Evolutionary conservation across 2,797 vertebrate genomes (phyloP).

Genomic region (Dermochelys coriacea): DNA sequence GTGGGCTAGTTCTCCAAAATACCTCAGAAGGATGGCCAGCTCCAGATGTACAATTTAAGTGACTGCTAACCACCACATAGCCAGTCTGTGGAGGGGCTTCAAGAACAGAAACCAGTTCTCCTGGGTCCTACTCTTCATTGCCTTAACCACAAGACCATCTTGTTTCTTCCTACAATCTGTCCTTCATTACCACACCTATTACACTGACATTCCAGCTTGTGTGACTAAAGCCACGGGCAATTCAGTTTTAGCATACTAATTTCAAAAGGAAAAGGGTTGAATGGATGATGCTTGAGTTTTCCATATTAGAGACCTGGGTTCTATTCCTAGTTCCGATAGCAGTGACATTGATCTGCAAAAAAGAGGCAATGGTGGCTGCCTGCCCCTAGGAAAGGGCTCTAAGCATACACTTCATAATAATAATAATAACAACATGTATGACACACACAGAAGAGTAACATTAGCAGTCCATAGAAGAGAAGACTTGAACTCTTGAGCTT

Average conservation of each 20-base stretch:
- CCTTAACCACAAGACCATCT: too few relatives aligned
- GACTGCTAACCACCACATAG: neutral
- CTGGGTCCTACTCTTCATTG: neutral
- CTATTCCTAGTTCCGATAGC: neutral
- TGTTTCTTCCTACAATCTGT: neutral
- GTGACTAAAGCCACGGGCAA: neutral
- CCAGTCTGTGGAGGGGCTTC: neutral
- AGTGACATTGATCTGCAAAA: neutral
- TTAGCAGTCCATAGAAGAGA: accelerated
- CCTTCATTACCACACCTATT: too few relatives aligned
- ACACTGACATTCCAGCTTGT: neutral
- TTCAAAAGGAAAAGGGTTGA: neutral
- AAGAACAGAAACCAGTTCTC: neutral
- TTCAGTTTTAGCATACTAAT: neutral
- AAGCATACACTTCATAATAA: neutral
- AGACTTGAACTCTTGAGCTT: neutral
- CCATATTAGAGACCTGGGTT: neutral
- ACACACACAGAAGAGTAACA: neutral
- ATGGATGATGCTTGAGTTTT: accelerated
- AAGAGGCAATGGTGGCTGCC: neutral
- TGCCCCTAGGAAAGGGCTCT: neutral
- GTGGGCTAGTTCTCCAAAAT: neutral
- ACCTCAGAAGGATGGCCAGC: neutral
- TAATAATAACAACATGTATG: neutral
- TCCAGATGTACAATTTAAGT: neutral